A percentile compares a stretch with the other conserved stretches of the same genome.
phyloP scores from a whole-genome alignment of 92 coral and sea anemone species.

The Actinernus sp. region DNA sequence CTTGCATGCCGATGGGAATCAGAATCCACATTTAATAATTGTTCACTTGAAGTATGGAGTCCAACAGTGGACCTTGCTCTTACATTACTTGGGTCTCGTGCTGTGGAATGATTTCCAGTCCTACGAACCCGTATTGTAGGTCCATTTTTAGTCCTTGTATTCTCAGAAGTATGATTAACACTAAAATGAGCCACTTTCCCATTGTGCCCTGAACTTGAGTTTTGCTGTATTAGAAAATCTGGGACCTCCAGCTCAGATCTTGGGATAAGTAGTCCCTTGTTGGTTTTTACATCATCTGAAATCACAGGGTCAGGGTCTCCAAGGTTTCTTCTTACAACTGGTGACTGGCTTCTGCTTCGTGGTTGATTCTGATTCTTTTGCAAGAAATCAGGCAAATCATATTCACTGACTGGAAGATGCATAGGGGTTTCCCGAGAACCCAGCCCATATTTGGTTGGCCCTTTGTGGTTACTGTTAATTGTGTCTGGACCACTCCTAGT shows the following conservation, averaged over 20 bases:
- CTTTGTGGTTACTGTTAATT: constrained; percentile 26
- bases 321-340: constrained; percentile 66
- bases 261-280: constrained; percentile 72
- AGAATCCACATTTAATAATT: constrained; percentile 11
- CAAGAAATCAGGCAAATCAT: constrained; percentile 80
- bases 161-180: background rate
- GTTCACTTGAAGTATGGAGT: constrained; percentile 22
- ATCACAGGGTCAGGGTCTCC: constrained; percentile 70
- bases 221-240: constrained; percentile 54
- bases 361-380: constrained; percentile 53
- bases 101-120: background rate
- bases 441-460: constrained; percentile 9
- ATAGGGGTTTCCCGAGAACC: constrained; percentile 2
- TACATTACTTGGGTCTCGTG: constrained; percentile 9
- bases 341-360: constrained; percentile 32
- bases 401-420: constrained; percentile 72
- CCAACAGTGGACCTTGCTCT: constrained; percentile 2
- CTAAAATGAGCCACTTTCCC: background rate
- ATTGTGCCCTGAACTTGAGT: background rate
- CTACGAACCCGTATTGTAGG: background rate
- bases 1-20: constrained; percentile 19
- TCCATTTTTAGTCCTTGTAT: background rate
- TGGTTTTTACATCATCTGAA: constrained; percentile 22
- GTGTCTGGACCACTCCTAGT: constrained; percentile 33
- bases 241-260: constrained; percentile 75